A percentile compares a stretch with the other conserved stretches of the same genome.
Conservation (phyloP, 2,113 vertebrate species). For the Canis aureus region DNA sequence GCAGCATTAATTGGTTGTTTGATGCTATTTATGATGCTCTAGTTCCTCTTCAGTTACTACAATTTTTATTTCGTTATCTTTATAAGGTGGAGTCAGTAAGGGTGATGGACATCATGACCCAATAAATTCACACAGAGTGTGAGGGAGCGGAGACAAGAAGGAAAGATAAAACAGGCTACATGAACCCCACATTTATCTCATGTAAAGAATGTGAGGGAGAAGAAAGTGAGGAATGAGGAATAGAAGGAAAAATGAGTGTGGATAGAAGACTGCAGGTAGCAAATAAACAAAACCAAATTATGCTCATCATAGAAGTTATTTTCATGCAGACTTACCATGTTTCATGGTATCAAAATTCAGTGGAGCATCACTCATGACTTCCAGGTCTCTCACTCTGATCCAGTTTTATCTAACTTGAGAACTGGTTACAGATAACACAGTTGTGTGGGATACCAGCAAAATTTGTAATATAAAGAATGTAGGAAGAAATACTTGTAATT, state of each 20-base stretch:
- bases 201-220: background rate
- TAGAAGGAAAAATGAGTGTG: background rate
- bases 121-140: background rate
- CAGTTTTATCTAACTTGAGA: background rate
- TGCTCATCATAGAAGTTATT: background rate
- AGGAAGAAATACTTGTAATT: background rate
- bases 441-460: background rate
- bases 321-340: background rate
- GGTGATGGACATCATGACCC: background rate
- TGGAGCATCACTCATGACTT: accelerated
- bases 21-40: background rate
- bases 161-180: background rate
- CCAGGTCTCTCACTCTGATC: background rate
- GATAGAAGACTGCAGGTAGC: background rate
- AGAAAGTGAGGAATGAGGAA: too few relatives aligned
- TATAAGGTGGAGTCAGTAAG: background rate
- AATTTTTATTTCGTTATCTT: background rate
- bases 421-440: accelerated
- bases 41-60: background rate
- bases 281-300: background rate
- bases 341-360: background rate
- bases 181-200: background rate
- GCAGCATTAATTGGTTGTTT: background rate
- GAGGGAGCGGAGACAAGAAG: background rate
- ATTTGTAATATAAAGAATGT: background rate